Evolutionary conservation across 2,888 invertebrate species (phyloP), one percentile per base, ranked within the genome.

Genomic region (Drosophila rellima): DNA sequence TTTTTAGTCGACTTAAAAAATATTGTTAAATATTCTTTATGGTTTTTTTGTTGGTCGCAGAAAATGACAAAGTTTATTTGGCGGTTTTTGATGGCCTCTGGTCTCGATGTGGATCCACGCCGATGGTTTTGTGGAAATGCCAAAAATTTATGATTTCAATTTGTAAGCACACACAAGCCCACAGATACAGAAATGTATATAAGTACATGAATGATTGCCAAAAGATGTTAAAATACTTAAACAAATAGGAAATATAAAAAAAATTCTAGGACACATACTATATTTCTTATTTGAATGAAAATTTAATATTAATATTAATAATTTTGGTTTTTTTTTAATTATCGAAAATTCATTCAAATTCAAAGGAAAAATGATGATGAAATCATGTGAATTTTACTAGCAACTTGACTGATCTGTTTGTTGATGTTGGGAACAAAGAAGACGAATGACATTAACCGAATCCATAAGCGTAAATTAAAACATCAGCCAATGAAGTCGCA

Each of bases 401-500:
- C 44, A 59, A 57, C 39, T 69, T 70, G 74, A 74, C 50, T 39
- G 64, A 48, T 67, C 44, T 55, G 29, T 40, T 39, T 42, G 54
- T 42, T 26, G n/a, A 45, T 18, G 31, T 8, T 37, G 45, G 15
- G 20, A 33, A 50, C 45, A 48, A 39, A 29, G 15, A 47, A 52
- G 15, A 20, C 44, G 48, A 57, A 15, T 13, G 50, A 35, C 61
- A 57, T 64, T 55, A 47, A 52, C 20, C 55, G 55, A 45, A 57
- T 26, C 35, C 37, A 35, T 31, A 50, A 42, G 52, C 67, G 71
- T 76, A 81, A 87, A 87, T 83, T 74, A 74, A 78, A 74, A 76
- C 76, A 84, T 82, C 74, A 76, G 74, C 69, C 74, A 72, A 76
- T 79, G 80, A 76, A 68, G 73, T 81, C 87, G 87, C 81, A 83